Percentiles rank a stretch among this genome's conserved stretches.
Evolutionary conservation across 2,113 vertebrate genomes (phyloP).

Genomic region (Ivindomyrus marchei): DNA sequence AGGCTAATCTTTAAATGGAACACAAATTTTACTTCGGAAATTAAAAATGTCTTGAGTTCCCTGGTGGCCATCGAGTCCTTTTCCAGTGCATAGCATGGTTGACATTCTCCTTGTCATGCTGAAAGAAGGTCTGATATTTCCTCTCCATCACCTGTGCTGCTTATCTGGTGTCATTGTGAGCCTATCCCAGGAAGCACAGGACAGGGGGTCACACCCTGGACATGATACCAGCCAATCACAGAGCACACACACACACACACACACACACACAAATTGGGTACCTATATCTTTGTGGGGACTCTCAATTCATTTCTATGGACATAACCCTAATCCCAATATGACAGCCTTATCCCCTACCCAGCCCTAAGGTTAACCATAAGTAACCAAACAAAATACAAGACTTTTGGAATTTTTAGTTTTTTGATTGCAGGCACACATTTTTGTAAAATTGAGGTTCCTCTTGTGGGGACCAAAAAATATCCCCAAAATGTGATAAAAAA

Average conservation of each 20-base stretch:
- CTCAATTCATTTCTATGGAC: no score
- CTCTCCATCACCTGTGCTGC: not conserved
- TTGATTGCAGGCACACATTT: not conserved
- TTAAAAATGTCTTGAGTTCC: constrained; percentile 8
- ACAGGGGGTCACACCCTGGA: not conserved
- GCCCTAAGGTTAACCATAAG: no score
- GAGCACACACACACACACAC: not conserved
- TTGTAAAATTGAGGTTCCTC: not conserved
- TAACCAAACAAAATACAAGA: no score
- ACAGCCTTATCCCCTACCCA: no score
- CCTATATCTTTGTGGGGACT: no score
- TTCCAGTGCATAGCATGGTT: not conserved
- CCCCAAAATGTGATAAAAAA: not conserved
- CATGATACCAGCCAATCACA: not conserved
- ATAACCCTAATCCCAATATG: no score
- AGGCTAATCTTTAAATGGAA: constrained; percentile 9
- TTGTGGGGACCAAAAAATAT: not conserved
- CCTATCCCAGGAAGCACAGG: not conserved
- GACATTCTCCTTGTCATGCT: not conserved
- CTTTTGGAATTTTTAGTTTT: no score
- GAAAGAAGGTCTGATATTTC: not conserved
- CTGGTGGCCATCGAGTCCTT: not conserved
- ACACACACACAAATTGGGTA: not conserved
- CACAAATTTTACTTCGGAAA: constrained; percentile 15
- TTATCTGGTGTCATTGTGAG: not conserved